Conservation (phyloP, 2,888 invertebrate genomes). For the Patella depressa region DNA sequence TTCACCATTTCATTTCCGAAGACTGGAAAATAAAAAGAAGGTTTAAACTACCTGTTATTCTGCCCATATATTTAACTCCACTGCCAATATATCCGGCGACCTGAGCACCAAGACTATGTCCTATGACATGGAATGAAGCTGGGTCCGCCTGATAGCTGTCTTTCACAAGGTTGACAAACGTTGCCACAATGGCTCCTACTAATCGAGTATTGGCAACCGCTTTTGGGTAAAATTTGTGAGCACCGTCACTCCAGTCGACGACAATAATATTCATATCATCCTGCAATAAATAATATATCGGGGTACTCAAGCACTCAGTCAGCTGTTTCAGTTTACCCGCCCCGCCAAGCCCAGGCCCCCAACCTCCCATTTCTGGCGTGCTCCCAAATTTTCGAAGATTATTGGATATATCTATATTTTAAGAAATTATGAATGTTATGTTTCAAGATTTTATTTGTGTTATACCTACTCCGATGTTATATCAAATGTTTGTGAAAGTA, state of each 20-base stretch:
- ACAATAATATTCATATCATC: slow-evolving; percentile 50
- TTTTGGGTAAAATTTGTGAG: slow-evolving; percentile 59
- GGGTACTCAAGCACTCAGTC: background rate
- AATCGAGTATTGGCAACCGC: slow-evolving; percentile 68
- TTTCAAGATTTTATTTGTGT: no score
- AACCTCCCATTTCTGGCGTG: no score
- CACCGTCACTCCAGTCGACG: slow-evolving; percentile 53
- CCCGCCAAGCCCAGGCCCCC: no score
- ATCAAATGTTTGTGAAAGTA: background rate
- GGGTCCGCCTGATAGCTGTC: slow-evolving; percentile 40
- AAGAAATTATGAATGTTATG: no score
- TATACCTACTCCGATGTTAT: background rate
- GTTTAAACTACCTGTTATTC: slow-evolving; percentile 61
- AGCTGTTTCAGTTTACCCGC: background rate
- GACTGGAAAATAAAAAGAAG: no score
- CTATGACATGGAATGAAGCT: slow-evolving; percentile 74
- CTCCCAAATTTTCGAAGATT: no score
- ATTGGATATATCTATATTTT: no score
- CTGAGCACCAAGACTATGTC: slow-evolving; percentile 90
- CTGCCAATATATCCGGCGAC: slow-evolving; percentile 90
- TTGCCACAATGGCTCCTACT: slow-evolving; percentile 63
- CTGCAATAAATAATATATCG: slow-evolving; percentile 28
- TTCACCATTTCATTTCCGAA: no score
- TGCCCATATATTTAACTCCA: slow-evolving; percentile 62
- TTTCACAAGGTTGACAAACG: slow-evolving; percentile 46